A percentile compares a stretch with the other conserved stretches of the same genome.
These are phyloP conservation scores for Porites lutea DNA, from an alignment of 64 coral and sea anemone genomes.

Conservation along the genomic window DNA sequence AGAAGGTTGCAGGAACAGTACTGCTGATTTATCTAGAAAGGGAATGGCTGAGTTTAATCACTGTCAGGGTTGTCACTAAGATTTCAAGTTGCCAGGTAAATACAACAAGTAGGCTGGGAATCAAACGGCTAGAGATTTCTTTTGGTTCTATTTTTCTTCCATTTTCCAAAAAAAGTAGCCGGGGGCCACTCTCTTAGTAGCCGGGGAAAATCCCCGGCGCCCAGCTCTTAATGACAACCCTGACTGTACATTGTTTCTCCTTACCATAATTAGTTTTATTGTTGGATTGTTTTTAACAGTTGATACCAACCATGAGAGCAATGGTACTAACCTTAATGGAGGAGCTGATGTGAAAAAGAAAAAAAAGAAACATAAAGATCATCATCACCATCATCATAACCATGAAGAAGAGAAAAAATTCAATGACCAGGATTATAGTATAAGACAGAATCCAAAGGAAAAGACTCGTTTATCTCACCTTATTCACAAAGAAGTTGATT, in stretches of 20 bases:
- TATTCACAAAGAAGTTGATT: conserved; percentile 86
- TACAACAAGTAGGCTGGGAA: too few relatives aligned
- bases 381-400: conserved; percentile 78
- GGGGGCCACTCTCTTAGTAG: too few relatives aligned
- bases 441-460: conserved; percentile 87
- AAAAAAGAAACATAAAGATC: conserved; percentile 82
- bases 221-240: too few relatives aligned
- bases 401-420: conserved; percentile 81
- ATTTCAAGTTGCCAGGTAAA: too few relatives aligned
- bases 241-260: background rate
- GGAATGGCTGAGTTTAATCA: too few relatives aligned
- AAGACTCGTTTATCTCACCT: conserved; percentile 90
- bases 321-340: conserved; percentile 59
- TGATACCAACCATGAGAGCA: conserved; percentile 39
- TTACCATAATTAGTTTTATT: too few relatives aligned
- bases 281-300: background rate
- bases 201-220: too few relatives aligned
- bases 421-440: conserved; percentile 76
- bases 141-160: too few relatives aligned
- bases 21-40: too few relatives aligned
- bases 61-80: too few relatives aligned
- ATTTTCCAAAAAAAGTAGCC: background rate
- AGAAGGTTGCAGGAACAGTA: too few relatives aligned
- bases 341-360: conserved; percentile 82
- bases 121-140: too few relatives aligned